Evolutionary conservation across 1,140 invertebrate genomes (phyloP).

Genomic region (Sarcophaga bullata): DNA sequence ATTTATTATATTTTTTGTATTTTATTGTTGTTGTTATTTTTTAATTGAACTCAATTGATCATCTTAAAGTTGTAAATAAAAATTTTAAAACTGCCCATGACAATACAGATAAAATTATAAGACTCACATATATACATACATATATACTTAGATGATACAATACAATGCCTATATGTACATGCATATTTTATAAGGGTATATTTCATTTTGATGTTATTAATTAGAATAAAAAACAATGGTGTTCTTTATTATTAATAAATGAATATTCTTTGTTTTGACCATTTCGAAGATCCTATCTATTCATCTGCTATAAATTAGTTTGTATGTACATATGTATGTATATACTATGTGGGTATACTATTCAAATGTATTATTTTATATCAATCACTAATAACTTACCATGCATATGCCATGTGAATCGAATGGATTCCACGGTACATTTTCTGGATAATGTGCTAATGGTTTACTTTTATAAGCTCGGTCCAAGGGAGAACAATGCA

Average conservation of each 20-base stretch:
- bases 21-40: constrained; percentile 34
- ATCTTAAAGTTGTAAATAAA: constrained; percentile 7
- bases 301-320: too few species aligned
- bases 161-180: neutral
- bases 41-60: constrained; percentile 59
- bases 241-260: neutral
- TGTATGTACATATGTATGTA: too few species aligned
- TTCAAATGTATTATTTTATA: too few species aligned
- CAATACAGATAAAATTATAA: too few species aligned
- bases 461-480: constrained; percentile 94
- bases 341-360: too few species aligned
- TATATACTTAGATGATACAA: too few species aligned
- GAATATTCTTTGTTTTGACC: too few species aligned
- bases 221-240: constrained; percentile 13
- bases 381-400: constrained; percentile 60
- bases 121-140: too few species aligned
- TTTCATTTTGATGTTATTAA: neutral
- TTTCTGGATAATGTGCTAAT: constrained; percentile 93
- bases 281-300: too few species aligned
- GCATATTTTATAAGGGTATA: neutral
- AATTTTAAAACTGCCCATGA: neutral
- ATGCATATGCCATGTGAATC: constrained; percentile 95
- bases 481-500: constrained; percentile 90
- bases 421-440: constrained; percentile 90
- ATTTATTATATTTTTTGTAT: neutral